Evolutionary conservation across 1,140 invertebrate genomes (phyloP).

Genomic region (Eubasilissa regina): DNA sequence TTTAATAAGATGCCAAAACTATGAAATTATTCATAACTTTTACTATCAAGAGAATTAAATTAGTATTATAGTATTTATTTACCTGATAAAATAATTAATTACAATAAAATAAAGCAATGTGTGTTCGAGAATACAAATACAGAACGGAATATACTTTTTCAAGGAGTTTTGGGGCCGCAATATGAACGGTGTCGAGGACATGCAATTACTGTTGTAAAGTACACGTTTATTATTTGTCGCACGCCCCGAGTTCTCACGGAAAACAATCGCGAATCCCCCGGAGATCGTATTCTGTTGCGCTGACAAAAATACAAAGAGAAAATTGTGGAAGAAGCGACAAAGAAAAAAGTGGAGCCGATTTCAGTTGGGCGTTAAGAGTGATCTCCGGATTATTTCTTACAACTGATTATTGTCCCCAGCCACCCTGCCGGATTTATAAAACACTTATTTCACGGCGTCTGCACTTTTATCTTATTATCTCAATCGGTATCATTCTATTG

Average conservation of each 20-base stretch:
- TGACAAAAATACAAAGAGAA: slow-evolving; percentile 40
- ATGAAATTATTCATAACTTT: no score
- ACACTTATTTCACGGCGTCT: slow-evolving; percentile 61
- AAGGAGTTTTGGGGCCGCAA: no score
- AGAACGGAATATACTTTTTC: no score
- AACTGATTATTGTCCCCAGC: slow-evolving; percentile 56
- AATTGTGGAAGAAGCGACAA: slow-evolving; percentile 2
- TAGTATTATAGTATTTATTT: no score
- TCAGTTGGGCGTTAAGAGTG: slow-evolving; percentile 46
- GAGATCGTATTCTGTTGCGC: slow-evolving; percentile 27
- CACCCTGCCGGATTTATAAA: slow-evolving; percentile 57
- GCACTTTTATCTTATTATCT: slow-evolving; percentile 59
- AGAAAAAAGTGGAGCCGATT: not conserved
- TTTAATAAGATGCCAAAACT: no score
- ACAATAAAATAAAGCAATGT: no score
- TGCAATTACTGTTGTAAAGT: slow-evolving; percentile 22
- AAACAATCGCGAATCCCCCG: slow-evolving; percentile 33
- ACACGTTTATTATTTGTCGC: slow-evolving; percentile 43
- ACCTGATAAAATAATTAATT: no score
- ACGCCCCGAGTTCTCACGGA: slow-evolving; percentile 40
- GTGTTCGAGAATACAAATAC: no score
- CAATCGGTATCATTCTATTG: slow-evolving; percentile 50
- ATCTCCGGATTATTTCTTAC: slow-evolving; percentile 56
- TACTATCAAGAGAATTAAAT: no score
- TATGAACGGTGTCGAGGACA: not conserved